Evolutionary conservation across 2,113 vertebrate genomes (phyloP).

Genomic region (Uropsilus gracilis): DNA sequence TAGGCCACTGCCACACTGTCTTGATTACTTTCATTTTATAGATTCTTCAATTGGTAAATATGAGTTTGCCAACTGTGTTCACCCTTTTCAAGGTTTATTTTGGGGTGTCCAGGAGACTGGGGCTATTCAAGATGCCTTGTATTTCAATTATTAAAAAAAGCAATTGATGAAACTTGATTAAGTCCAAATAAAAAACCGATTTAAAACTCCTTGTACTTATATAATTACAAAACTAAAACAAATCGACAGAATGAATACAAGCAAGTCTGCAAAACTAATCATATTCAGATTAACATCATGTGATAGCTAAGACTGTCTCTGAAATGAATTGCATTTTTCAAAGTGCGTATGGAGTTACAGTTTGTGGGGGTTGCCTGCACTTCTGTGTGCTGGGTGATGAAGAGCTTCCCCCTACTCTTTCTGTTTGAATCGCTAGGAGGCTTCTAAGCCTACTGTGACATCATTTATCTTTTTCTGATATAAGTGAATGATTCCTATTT

Average conservation of each 20-base stretch:
- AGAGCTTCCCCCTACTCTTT: background rate
- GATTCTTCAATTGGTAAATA: background rate
- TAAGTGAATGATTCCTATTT: background rate
- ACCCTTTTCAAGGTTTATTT: background rate
- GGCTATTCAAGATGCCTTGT: background rate
- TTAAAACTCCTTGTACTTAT: background rate
- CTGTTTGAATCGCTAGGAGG: background rate
- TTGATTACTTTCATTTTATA: background rate
- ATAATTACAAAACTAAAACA: background rate
- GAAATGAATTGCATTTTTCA: background rate
- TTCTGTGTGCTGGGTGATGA: background rate
- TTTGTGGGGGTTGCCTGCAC: accelerated
- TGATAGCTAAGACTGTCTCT: background rate
- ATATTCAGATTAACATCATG: background rate
- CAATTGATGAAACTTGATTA: background rate
- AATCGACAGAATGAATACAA: background rate
- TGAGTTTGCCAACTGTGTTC: background rate
- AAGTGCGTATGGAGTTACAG: background rate
- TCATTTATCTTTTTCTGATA: background rate
- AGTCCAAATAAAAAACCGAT: background rate
- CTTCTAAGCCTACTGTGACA: background rate
- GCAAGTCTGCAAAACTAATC: background rate
- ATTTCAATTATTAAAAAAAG: background rate
- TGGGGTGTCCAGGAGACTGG: no score
- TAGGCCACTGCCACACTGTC: background rate